A percentile compares a stretch with the other conserved stretches of the same genome.
Evolutionary conservation across 92 coral and sea anemone species (phyloP).

Genomic region (Chrysogorgia sp.): DNA sequence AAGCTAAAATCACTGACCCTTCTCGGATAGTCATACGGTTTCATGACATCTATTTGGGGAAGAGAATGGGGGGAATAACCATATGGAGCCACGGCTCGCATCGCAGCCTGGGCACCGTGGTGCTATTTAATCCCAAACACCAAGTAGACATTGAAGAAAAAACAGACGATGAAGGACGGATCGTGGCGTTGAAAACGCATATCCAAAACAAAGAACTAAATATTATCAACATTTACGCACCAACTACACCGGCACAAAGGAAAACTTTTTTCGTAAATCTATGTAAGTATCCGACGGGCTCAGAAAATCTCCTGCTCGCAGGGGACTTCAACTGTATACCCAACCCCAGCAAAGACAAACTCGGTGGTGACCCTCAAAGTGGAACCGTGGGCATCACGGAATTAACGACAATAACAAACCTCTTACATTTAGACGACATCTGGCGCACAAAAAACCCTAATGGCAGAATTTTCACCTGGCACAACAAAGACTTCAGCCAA

Average conservation of each 20-base stretch:
- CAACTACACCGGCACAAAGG: slow-evolving; percentile 7
- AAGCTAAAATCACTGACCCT: no score
- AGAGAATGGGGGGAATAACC: neutral
- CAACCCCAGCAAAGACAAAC: slow-evolving; percentile 26
- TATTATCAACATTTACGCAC: slow-evolving; percentile 42
- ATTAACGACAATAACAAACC: neutral
- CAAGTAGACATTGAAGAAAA: neutral
- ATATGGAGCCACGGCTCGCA: neutral
- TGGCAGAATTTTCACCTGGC: slow-evolving; percentile 10
- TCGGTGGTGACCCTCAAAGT: slow-evolving; percentile 8
- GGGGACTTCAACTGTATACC: slow-evolving; percentile 56
- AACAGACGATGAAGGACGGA: slow-evolving; percentile 16
- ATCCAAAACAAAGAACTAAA: neutral
- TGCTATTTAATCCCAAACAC: neutral
- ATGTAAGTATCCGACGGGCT: neutral
- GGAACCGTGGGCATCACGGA: slow-evolving; percentile 14
- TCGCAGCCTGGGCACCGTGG: neutral
- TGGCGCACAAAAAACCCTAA: slow-evolving; percentile 14
- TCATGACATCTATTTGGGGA: no score
- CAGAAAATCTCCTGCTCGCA: neutral
- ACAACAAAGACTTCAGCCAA: slow-evolving; percentile 2
- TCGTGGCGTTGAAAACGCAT: neutral
- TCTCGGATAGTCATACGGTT: no score
- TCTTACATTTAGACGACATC: neutral
- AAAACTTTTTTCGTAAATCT: slow-evolving; percentile 20